phyloP scores from a whole-genome alignment of 2,113 vertebrate species.

The pig (Sus scrofa) region T2T-Sscrofa CM000814.6:102179001-102179500 shows the following conservation, averaged over 20 bases:
- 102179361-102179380: conserved; percentile 44
- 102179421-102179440: background rate
- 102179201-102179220: conserved; percentile 22
- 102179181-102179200: background rate
- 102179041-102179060: background rate
- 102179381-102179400: background rate
- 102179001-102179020: background rate
- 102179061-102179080: background rate
- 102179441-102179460: background rate
- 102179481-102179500: background rate
- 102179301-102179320: background rate
- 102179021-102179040: background rate
- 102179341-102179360: background rate
- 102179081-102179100: background rate
- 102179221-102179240: background rate
- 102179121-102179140: background rate
- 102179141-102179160: background rate
- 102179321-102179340: conserved; percentile 40
- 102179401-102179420: conserved; percentile 48
- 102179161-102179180: background rate
- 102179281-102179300: conserved; percentile 13
- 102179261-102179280: background rate
- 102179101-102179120: background rate
- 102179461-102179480: background rate
- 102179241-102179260: background rate